Percentiles rank a stretch among this genome's conserved stretches.
Conservation (phyloP, 2,113 vertebrate genomes). For the Anolis carolinensis region DNA sequence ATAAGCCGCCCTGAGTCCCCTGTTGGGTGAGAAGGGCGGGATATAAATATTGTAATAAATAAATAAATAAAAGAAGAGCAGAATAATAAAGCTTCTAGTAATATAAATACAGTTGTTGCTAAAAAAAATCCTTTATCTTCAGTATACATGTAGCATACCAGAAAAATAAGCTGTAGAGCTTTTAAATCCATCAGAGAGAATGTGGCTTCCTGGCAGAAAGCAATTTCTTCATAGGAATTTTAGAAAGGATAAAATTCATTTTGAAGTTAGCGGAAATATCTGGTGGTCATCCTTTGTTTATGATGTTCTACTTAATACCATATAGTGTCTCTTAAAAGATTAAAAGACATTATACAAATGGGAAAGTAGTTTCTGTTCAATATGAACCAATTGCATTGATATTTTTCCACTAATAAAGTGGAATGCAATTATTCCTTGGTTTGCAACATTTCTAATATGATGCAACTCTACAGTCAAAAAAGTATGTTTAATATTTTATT, state of each 20-base stretch:
- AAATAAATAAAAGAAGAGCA: neutral
- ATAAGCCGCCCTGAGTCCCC: too few species aligned
- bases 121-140: neutral
- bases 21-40: too few species aligned
- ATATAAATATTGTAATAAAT: too few species aligned
- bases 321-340: neutral
- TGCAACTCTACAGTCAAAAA: neutral
- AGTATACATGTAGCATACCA: neutral
- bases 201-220: neutral
- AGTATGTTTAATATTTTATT: neutral
- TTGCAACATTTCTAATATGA: neutral
- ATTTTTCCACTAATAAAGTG: neutral
- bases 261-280: neutral
- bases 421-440: neutral
- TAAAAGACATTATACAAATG: neutral
- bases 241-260: neutral
- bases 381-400: neutral
- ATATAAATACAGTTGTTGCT: conserved; percentile 11
- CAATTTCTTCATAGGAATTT: conserved; percentile 19
- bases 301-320: neutral
- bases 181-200: neutral
- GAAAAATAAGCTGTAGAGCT: conserved; percentile 4
- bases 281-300: neutral
- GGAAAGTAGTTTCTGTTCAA: neutral
- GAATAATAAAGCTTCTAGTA: neutral